Percentiles rank a stretch among this genome's conserved stretches.
Evolutionary conservation across 1,140 invertebrate species (phyloP).

Genomic region (Lepidurus arcticus): DNA sequence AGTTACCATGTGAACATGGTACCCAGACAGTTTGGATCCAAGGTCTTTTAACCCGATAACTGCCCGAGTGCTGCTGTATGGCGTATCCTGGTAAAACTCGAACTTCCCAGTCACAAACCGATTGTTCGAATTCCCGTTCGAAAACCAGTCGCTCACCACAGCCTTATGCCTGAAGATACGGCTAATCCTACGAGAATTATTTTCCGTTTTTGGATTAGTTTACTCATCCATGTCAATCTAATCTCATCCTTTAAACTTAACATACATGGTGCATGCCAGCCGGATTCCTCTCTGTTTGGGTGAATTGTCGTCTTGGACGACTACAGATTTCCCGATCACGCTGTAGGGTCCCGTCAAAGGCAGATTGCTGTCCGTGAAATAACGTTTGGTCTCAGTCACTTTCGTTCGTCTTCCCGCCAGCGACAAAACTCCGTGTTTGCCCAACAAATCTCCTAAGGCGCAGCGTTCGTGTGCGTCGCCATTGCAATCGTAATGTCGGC

Average conservation of each 20-base stretch:
- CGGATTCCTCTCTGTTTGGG: slow-evolving; percentile 78
- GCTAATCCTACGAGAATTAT: slow-evolving; percentile 56
- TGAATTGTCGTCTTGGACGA: slow-evolving; percentile 81
- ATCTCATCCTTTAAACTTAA: slow-evolving; percentile 13
- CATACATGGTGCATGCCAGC: slow-evolving; percentile 77
- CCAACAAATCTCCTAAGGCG: slow-evolving; percentile 50
- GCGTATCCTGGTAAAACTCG: slow-evolving; percentile 57
- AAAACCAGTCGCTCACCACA: slow-evolving; percentile 78
- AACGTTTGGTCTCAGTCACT: slow-evolving; percentile 58
- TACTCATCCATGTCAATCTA: too few relatives aligned
- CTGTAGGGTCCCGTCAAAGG: slow-evolving; percentile 67
- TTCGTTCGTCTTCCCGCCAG: slow-evolving; percentile 65
- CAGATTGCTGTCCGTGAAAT: slow-evolving; percentile 70
- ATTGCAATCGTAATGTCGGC: slow-evolving; percentile 41
- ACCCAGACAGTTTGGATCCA: slow-evolving; percentile 53
- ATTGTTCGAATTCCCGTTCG: slow-evolving; percentile 58
- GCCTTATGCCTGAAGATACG: slow-evolving; percentile 71
- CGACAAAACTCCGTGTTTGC: slow-evolving; percentile 61
- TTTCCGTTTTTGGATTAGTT: background rate
- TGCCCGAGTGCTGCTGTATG: slow-evolving; percentile 49
- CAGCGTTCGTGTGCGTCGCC: slow-evolving; percentile 46
- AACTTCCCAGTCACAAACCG: slow-evolving; percentile 63
- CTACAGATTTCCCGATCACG: slow-evolving; percentile 74
- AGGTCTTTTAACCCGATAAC: slow-evolving; percentile 71
- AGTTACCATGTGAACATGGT: slow-evolving; percentile 73